phyloP scores from a whole-genome alignment of 2,113 vertebrate genomes.

The Talpa occidentalis region DNA sequence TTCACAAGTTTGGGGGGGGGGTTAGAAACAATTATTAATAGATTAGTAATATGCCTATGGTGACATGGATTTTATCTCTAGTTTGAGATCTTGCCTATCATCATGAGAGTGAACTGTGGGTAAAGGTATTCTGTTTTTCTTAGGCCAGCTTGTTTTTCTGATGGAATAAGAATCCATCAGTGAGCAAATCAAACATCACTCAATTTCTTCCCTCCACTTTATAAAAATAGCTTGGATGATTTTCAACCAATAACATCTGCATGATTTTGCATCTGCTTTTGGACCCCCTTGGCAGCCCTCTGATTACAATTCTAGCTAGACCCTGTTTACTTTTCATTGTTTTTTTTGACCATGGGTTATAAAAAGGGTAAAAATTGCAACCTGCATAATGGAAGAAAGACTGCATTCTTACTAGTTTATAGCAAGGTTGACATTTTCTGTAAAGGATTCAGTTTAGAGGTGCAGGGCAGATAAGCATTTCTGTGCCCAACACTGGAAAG shows the following conservation, averaged over 20 bases:
- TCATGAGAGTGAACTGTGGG: background rate
- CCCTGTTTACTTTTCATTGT: background rate
- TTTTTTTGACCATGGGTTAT: background rate
- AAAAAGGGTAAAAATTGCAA: slow-evolving; percentile 21
- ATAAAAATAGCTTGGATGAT: slow-evolving; percentile 11
- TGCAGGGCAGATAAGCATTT: background rate
- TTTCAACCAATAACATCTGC: background rate
- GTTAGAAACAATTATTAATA: background rate
- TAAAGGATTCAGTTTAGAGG: background rate
- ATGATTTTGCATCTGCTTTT: slow-evolving; percentile 41
- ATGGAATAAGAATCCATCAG: background rate
- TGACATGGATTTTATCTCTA: background rate
- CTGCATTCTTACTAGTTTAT: background rate
- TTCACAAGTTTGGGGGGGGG: background rate
- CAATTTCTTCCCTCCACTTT: background rate
- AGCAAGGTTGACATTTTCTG: background rate
- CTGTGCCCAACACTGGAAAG: background rate
- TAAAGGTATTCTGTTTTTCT: slow-evolving; percentile 12
- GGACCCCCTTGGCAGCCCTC: background rate
- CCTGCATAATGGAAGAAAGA: background rate
- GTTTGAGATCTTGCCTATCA: background rate
- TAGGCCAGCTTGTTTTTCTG: background rate
- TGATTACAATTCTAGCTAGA: slow-evolving; percentile 24
- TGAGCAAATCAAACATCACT: background rate
- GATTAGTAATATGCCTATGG: background rate